A percentile compares a stretch with the other conserved stretches of the same genome.
phyloP scores from a whole-genome alignment of 2,113 vertebrate genomes.

The Sprattus sprattus region DNA sequence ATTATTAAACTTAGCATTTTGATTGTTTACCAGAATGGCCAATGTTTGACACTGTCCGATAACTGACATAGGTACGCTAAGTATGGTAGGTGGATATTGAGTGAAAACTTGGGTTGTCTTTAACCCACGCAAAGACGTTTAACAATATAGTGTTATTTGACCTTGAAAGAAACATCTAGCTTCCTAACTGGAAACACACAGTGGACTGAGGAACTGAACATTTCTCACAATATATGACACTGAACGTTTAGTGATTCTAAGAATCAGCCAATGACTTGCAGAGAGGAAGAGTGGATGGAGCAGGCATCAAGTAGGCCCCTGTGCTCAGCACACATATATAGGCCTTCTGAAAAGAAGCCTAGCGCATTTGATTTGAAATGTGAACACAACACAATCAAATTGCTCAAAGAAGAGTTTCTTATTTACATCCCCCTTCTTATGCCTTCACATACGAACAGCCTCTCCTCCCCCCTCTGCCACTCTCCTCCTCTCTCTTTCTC shows the following conservation, averaged over 20 bases:
- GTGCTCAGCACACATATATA: slow-evolving; percentile 14
- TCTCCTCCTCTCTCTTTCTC: slow-evolving; percentile 19
- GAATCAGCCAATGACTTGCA: neutral
- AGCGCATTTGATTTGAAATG: slow-evolving; percentile 28
- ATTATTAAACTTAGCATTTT: too few species aligned
- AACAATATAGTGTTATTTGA: neutral
- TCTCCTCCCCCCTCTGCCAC: neutral
- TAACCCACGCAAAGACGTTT: neutral
- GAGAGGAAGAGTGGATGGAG: neutral
- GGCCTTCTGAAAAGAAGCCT: slow-evolving; percentile 5
- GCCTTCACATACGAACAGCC: slow-evolving; percentile 7
- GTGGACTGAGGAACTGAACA: neutral
- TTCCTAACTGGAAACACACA: neutral
- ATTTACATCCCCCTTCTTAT: slow-evolving; percentile 25
- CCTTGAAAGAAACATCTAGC: neutral
- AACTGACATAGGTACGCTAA: too few species aligned
- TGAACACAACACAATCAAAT: slow-evolving; percentile 28
- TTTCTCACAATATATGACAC: slow-evolving; percentile 4
- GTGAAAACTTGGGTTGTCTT: neutral
- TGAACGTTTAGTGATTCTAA: slow-evolving; percentile 22
- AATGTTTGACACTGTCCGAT: too few species aligned
- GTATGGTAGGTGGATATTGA: too few species aligned
- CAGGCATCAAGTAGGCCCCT: neutral
- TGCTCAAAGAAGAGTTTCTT: slow-evolving; percentile 36
- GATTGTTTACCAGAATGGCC: too few species aligned